Evolutionary conservation across 2,797 vertebrate species (phyloP).

Genomic region (Chelmon rostratus): DNA sequence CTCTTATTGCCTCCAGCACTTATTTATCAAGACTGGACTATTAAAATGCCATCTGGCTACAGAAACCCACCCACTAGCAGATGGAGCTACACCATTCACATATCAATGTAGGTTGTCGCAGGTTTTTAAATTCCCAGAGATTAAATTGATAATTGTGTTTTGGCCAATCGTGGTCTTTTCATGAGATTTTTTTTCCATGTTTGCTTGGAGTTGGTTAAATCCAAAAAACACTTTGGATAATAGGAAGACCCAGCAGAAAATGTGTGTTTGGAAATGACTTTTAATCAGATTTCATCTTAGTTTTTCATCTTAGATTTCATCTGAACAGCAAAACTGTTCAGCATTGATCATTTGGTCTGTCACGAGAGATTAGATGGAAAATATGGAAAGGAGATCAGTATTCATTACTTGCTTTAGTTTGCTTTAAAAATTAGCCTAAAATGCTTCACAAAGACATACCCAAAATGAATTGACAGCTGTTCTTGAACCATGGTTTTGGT

Average conservation of each 20-base stretch:
- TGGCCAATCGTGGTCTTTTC: slow-evolving; percentile 2
- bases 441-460: too few species aligned
- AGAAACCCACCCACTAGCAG: slow-evolving; percentile 10
- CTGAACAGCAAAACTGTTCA: background rate
- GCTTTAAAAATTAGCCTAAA: too few species aligned
- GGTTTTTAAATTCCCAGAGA: slow-evolving; percentile 51
- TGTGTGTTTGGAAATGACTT: slow-evolving; percentile 26
- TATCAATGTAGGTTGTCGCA: slow-evolving; percentile 17
- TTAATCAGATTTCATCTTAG: background rate
- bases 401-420: background rate
- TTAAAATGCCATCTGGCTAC: slow-evolving; percentile 61
- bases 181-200: slow-evolving; percentile 18
- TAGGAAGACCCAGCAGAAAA: slow-evolving; percentile 13
- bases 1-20: slow-evolving; percentile 28
- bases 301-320: background rate
- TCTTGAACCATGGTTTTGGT: too few species aligned
- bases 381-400: background rate
- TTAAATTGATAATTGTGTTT: slow-evolving; percentile 40
- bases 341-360: background rate
- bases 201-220: slow-evolving; percentile 25
- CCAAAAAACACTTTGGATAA: slow-evolving; percentile 11
- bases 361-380: background rate
- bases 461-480: too few species aligned
- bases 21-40: slow-evolving; percentile 47
- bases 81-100: slow-evolving; percentile 24